Evolutionary conservation across 92 coral and sea anemone species (phyloP).

Genomic region (Zoanthus gigantus): DNA sequence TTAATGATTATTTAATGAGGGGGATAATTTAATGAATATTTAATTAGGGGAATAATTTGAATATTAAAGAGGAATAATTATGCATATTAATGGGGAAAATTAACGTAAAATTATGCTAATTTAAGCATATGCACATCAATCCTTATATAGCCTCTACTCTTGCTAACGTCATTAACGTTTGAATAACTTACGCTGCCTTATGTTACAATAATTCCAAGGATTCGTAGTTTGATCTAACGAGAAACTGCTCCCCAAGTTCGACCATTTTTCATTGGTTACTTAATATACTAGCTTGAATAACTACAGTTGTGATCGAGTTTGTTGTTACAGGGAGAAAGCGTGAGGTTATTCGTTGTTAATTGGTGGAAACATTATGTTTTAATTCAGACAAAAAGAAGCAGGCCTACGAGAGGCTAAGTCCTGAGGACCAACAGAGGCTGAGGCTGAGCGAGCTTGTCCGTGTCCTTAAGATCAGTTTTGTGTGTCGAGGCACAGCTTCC

Average conservation of each 20-base stretch:
- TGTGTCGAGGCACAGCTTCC: slow-evolving; percentile 23
- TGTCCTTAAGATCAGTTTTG: slow-evolving; percentile 22
- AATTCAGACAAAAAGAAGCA: slow-evolving; percentile 32
- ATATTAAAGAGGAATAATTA: too few relatives aligned
- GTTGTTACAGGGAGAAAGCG: not conserved
- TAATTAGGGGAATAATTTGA: too few relatives aligned
- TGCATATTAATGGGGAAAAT: too few relatives aligned
- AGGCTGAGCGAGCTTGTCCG: slow-evolving; percentile 17
- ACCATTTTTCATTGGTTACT: not conserved
- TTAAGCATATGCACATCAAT: too few relatives aligned
- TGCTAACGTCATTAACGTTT: too few relatives aligned
- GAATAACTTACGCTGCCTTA: not conserved
- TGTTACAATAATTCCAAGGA: not conserved
- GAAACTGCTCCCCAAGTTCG: slow-evolving; percentile 22
- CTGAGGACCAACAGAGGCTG: slow-evolving; percentile 26
- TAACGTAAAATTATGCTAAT: too few relatives aligned
- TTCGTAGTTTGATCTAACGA: not conserved
- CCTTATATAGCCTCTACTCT: too few relatives aligned
- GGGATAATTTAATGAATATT: too few relatives aligned
- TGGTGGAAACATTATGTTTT: slow-evolving; percentile 8
- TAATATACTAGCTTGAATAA: not conserved
- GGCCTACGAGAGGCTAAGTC: slow-evolving; percentile 25
- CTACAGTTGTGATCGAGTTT: slow-evolving; percentile 8
- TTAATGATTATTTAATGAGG: too few relatives aligned
- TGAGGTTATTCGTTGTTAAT: not conserved